Percentiles rank a stretch among this genome's conserved stretches.
Conservation (phyloP, 2,888 invertebrate species). For the Nymphalis polychloros region DNA sequence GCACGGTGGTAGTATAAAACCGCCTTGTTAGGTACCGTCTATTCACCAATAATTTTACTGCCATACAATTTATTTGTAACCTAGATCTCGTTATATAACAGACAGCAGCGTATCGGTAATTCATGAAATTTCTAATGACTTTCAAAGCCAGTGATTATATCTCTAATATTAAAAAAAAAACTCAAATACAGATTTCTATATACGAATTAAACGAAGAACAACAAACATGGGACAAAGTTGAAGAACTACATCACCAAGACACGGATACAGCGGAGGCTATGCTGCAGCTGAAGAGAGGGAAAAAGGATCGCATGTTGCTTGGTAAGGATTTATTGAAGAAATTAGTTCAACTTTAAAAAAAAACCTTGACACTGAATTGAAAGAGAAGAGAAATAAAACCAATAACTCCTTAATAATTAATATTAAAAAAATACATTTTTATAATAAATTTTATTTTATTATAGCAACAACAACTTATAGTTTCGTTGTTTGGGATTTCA, state of each 20-base stretch:
- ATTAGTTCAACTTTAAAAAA: too few species aligned
- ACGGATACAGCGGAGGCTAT: conserved; percentile 89
- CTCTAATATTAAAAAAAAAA: background rate
- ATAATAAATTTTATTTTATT: conserved; percentile 34
- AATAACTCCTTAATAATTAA: too few species aligned
- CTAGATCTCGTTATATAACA: too few species aligned
- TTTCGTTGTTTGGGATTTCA: conserved; percentile 91
- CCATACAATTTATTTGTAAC: too few species aligned
- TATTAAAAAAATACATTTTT: background rate
- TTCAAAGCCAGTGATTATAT: background rate
- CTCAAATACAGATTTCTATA: conserved; percentile 60
- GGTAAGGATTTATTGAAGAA: conserved; percentile 70
- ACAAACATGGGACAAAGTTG: conserved; percentile 83
- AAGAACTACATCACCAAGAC: conserved; percentile 84
- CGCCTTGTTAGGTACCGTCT: too few species aligned
- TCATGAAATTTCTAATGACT: too few species aligned
- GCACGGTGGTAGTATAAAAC: too few species aligned
- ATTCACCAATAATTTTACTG: too few species aligned
- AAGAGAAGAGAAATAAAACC: too few species aligned
- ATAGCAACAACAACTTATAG: conserved; percentile 89
- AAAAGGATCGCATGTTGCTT: conserved; percentile 89
- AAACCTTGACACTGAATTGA: too few species aligned
- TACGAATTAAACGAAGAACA: conserved; percentile 74
- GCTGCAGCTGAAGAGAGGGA: conserved; percentile 91
- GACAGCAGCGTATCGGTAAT: too few species aligned